Percentiles rank a stretch among this genome's conserved stretches.
Evolutionary conservation across 2,797 vertebrate species (phyloP).

Genomic region (Tragelaphus oryx): DNA sequence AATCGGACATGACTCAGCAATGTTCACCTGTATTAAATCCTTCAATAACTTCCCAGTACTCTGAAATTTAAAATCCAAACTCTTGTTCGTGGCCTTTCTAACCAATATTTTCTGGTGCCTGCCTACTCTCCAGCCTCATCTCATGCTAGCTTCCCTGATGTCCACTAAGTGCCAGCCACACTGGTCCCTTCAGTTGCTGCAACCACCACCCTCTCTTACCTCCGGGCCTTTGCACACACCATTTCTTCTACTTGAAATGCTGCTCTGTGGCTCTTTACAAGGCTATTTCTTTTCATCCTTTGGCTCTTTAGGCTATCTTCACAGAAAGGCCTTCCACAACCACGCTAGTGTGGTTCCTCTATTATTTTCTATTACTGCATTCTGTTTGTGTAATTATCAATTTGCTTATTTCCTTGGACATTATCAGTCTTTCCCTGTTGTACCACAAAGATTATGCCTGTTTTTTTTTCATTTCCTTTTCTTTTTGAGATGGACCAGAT

Average conservation of each 20-base stretch:
- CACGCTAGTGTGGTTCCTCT: neutral
- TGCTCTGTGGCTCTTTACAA: neutral
- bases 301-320: neutral
- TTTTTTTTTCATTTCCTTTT: neutral
- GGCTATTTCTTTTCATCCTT: neutral
- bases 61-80: neutral
- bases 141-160: neutral
- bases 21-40: neutral
- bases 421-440: neutral
- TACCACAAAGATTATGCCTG: neutral
- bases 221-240: neutral
- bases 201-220: neutral
- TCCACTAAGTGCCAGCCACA: no score
- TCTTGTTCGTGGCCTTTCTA: neutral
- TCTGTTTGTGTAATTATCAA: neutral
- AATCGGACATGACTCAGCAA: neutral
- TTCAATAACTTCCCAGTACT: neutral
- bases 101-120: neutral
- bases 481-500: neutral
- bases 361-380: neutral
- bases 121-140: neutral
- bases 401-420: neutral
- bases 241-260: neutral
- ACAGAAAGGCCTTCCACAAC: neutral
- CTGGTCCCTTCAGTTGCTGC: neutral